Percentiles rank a stretch among this genome's conserved stretches.
These are phyloP conservation scores for Allobates femoralis DNA, from an alignment of 2,797 vertebrate species.

Conservation along the genomic window DNA sequence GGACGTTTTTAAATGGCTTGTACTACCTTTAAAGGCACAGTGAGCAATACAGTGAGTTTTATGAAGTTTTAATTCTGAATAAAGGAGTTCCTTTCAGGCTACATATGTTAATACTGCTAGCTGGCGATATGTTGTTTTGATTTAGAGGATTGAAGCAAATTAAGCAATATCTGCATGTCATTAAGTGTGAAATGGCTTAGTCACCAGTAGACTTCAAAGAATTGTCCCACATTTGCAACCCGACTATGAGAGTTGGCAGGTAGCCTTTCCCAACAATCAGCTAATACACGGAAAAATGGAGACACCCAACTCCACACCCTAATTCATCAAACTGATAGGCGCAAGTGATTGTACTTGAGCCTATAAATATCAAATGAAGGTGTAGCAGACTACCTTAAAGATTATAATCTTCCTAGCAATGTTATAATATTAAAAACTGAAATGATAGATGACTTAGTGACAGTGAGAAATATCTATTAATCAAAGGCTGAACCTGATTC, in stretches of 20 bases:
- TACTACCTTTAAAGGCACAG: not conserved
- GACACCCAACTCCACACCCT: constrained; percentile 20
- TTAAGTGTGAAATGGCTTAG: not conserved
- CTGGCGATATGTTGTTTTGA: not conserved
- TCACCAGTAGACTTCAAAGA: constrained; percentile 8
- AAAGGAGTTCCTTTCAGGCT: not conserved
- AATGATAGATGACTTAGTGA: constrained; percentile 4
- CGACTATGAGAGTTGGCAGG: constrained; percentile 5
- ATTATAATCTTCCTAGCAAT: not conserved
- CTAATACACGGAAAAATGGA: not conserved
- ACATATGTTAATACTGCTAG: not conserved
- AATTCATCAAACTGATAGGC: constrained; percentile 15
- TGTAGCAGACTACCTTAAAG: not conserved
- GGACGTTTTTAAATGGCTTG: not conserved
- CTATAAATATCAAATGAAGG: constrained; percentile 21
- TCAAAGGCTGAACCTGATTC: not conserved
- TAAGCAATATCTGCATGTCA: not conserved
- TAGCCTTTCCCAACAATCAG: not conserved
- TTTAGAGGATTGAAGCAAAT: not conserved
- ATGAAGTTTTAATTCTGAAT: not conserved
- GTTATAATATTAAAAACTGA: constrained; percentile 31
- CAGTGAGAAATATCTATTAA: not conserved
- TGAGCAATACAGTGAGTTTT: not conserved
- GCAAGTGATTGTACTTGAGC: not conserved
- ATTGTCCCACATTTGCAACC: not conserved